A percentile compares a stretch with the other conserved stretches of the same genome.
These are phyloP conservation scores for Zenarchopterus dispar DNA, from an alignment of 2,797 vertebrate species.

Conservation along the genomic window DNA sequence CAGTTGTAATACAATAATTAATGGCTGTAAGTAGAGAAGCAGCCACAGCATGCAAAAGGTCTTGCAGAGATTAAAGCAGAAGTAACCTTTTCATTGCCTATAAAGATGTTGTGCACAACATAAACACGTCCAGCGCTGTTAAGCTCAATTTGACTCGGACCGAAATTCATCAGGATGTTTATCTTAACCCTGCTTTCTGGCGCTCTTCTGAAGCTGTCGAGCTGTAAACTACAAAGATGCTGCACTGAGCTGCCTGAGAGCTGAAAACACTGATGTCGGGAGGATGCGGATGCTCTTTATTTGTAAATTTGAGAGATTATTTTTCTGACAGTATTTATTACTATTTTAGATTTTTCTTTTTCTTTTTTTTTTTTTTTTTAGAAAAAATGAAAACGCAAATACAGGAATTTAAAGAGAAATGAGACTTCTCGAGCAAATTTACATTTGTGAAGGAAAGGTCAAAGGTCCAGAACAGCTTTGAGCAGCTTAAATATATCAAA, in stretches of 20 bases:
- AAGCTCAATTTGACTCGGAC: conserved; percentile 38
- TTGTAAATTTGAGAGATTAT: conserved; percentile 24
- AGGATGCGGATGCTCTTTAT: conserved; percentile 21
- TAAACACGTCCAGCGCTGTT: conserved; percentile 27
- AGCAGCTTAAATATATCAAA: too few relatives aligned
- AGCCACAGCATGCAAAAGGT: not conserved
- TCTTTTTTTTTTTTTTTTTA: too few relatives aligned
- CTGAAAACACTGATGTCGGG: conserved; percentile 31
- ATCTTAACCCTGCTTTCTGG: conserved; percentile 50
- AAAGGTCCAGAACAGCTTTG: too few relatives aligned
- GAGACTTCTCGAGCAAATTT: not conserved
- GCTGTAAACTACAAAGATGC: conserved; percentile 44
- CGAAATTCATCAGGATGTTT: conserved; percentile 37
- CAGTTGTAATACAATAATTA: too few relatives aligned
- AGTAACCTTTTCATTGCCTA: conserved; percentile 2
- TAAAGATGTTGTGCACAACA: conserved; percentile 7
- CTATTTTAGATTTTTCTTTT: not conserved
- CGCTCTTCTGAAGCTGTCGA: conserved; percentile 34
- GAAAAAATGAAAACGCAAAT: not conserved
- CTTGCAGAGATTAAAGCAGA: not conserved
- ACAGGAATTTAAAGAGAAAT: not conserved
- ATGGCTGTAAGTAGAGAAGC: too few relatives aligned
- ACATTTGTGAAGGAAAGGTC: too few relatives aligned
- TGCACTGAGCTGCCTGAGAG: conserved; percentile 18
- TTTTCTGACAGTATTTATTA: conserved; percentile 32